Percentiles rank a stretch among this genome's conserved stretches.
Conservation (phyloP, 1,140 invertebrate species). For the Scaptomyza hsui region DNA sequence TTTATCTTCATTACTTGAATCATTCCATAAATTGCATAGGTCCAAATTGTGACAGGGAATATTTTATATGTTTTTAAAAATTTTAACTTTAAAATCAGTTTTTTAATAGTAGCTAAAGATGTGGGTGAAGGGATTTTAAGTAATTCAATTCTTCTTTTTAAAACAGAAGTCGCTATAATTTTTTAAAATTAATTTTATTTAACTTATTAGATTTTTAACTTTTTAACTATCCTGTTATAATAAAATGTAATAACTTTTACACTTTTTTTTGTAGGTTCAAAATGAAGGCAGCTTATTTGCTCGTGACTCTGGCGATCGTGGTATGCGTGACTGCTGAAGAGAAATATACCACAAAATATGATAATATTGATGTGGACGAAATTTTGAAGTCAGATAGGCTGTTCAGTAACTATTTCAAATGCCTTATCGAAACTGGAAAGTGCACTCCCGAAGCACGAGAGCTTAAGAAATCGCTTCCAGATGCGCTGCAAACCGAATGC, state of each 20-base stretch:
- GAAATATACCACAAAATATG: slow-evolving; percentile 90
- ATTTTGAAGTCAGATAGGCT: slow-evolving; percentile 88
- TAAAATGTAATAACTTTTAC: not conserved
- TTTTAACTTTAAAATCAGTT: too few species aligned
- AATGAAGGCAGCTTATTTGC: slow-evolving; percentile 54
- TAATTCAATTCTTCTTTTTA: too few species aligned
- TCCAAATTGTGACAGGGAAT: too few species aligned
- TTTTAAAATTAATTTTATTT: too few species aligned
- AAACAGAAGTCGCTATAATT: too few species aligned
- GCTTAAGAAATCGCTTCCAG: slow-evolving; percentile 88
- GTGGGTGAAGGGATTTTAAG: too few species aligned
- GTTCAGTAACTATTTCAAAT: slow-evolving; percentile 88
- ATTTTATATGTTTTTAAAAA: not conserved
- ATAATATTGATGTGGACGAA: slow-evolving; percentile 88
- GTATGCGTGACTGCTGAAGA: slow-evolving; percentile 84
- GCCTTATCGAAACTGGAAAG: slow-evolving; percentile 87
- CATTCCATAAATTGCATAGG: too few species aligned
- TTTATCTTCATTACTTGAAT: too few species aligned
- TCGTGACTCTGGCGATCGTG: slow-evolving; percentile 80
- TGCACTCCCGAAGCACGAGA: slow-evolving; percentile 90
- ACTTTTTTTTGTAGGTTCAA: slow-evolving; percentile 18
- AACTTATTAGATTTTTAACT: too few species aligned
- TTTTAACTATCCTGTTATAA: too few species aligned
- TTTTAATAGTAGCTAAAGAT: too few species aligned
- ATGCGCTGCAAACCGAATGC: slow-evolving; percentile 87